Evolutionary conservation across 1,140 invertebrate species (phyloP).

Genomic region (Spodoptera litura): DNA sequence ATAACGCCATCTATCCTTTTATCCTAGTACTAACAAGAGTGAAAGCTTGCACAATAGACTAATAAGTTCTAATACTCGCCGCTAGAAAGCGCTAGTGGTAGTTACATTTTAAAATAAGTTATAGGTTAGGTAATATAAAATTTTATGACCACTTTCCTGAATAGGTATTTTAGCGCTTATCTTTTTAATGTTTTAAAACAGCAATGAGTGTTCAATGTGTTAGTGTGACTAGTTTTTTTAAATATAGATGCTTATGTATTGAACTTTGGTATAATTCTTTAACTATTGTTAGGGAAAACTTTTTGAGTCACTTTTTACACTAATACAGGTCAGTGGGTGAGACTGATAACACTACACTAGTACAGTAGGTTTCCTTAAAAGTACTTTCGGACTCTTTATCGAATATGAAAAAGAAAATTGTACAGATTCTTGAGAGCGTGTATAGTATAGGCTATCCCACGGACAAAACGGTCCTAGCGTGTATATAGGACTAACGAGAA

Average conservation of each 20-base stretch:
- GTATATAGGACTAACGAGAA: no score
- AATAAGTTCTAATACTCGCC: not conserved
- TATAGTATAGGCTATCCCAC: no score
- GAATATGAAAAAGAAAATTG: no score
- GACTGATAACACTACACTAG: no score
- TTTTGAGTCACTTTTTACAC: no score
- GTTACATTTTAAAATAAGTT: not conserved
- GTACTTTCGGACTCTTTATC: no score
- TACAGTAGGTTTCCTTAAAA: no score
- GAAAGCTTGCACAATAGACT: not conserved
- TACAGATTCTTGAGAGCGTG: no score
- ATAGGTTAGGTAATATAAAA: not conserved
- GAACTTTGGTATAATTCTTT: no score
- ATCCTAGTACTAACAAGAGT: not conserved
- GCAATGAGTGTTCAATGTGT: not conserved
- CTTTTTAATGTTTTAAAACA: not conserved
- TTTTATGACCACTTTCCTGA: not conserved
- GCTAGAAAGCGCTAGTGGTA: not conserved
- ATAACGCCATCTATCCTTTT: slow-evolving; percentile 10
- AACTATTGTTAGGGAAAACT: no score
- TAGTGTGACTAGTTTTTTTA: not conserved
- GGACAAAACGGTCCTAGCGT: no score
- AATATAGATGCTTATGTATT: not conserved
- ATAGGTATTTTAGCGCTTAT: not conserved
- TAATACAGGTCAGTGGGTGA: no score